phyloP scores from a whole-genome alignment of 2,888 invertebrate genomes.

The Pilophorus perplexus region DNA sequence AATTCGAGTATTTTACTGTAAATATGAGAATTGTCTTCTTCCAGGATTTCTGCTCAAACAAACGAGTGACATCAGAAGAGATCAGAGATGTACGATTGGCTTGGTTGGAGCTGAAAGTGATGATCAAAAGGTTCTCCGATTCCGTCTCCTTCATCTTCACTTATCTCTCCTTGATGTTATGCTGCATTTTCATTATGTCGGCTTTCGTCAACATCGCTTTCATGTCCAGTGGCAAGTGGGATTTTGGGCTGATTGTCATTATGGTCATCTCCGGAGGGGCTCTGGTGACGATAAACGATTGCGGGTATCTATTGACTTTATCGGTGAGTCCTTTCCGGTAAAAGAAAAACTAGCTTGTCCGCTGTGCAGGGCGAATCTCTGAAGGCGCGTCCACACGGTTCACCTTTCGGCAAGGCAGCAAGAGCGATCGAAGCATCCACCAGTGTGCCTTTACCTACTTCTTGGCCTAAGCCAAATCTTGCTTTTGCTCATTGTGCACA shows the following conservation, averaged over 20 bases:
- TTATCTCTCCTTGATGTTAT: background rate
- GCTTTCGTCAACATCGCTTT: no score
- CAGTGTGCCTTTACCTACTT: no score
- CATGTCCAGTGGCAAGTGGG: background rate
- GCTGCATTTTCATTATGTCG: background rate
- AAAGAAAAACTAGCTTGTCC: no score
- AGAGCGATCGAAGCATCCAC: no score
- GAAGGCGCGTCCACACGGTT: no score
- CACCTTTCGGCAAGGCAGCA: no score
- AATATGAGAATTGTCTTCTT: background rate
- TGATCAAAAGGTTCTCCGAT: slow-evolving; percentile 5
- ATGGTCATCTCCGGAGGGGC: background rate
- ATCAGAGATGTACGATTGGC: slow-evolving; percentile 2
- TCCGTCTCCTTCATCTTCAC: slow-evolving; percentile 10
- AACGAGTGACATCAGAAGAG: background rate
- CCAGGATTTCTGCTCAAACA: slow-evolving; percentile 9
- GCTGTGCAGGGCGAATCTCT: no score
- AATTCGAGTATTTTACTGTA: background rate
- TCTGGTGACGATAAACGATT: background rate
- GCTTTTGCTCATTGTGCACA: no score
- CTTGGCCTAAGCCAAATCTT: no score
- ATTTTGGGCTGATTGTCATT: background rate
- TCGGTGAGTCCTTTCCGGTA: background rate
- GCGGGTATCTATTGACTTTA: background rate
- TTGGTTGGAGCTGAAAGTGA: background rate